phyloP scores from a whole-genome alignment of 2,888 invertebrate species.

The Nematopogon swammerdamellus region DNA sequence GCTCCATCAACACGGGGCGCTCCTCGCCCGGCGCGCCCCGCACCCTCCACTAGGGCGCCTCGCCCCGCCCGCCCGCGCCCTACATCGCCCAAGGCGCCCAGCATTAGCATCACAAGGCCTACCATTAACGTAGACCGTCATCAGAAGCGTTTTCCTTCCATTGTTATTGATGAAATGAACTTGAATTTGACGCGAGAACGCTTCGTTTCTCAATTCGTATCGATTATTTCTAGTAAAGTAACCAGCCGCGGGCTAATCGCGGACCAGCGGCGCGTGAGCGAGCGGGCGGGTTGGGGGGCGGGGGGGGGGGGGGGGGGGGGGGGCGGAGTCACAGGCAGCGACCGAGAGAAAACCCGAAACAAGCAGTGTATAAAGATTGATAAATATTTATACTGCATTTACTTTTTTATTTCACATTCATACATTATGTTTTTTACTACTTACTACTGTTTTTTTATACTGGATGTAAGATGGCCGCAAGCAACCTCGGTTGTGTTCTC shows the following conservation, averaged over 20 bases:
- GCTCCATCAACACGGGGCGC: constrained; percentile 25
- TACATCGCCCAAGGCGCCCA: constrained; percentile 11
- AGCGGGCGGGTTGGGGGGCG: background rate
- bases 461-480: too few species aligned
- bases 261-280: constrained; percentile 31
- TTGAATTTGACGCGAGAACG: constrained; percentile 53
- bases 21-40: constrained; percentile 1
- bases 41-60: constrained; percentile 6
- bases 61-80: constrained; percentile 10
- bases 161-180: constrained; percentile 22
- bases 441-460: too few species aligned
- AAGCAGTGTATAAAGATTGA: too few species aligned
- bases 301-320: too few species aligned
- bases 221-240: constrained; percentile 45
- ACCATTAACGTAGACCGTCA: constrained; percentile 34
- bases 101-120: constrained; percentile 53
- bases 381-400: too few species aligned
- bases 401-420: too few species aligned
- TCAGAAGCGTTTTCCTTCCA: constrained; percentile 26
- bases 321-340: too few species aligned
- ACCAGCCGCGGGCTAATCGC: constrained; percentile 44
- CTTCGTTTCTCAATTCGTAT: constrained; percentile 56
- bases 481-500: too few species aligned
- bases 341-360: too few species aligned
- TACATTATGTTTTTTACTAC: too few species aligned